Conservation (phyloP, 1,140 invertebrate species). For the Euborellia annulipes region DNA sequence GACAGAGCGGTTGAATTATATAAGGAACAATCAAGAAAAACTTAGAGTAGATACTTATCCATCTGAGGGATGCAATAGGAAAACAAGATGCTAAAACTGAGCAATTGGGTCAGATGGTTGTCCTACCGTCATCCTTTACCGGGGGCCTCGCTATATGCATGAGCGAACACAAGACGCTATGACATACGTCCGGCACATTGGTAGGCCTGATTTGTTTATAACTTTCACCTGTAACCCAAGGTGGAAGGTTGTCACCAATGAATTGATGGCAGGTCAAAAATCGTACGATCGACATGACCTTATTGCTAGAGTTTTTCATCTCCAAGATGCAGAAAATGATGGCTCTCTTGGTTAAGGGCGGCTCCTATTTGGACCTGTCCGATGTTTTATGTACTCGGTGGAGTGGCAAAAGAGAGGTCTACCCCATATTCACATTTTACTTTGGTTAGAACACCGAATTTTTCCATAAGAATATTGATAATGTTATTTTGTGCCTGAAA, state of each 20-base stretch:
- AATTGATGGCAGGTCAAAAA: slow-evolving; percentile 19
- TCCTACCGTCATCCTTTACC: slow-evolving; percentile 1
- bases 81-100: not conserved
- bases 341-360: not conserved
- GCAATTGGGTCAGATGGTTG: not conserved
- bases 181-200: slow-evolving; percentile 3
- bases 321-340: slow-evolving; percentile 4
- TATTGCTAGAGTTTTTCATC: not conserved
- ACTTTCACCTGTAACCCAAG: slow-evolving; percentile 33
- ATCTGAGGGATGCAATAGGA: slow-evolving; percentile 16
- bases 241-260: slow-evolving; percentile 21
- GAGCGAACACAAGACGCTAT: slow-evolving; percentile 6
- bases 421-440: slow-evolving; percentile 32
- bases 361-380: not conserved
- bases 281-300: slow-evolving; percentile 13
- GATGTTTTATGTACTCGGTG: slow-evolving; percentile 3
- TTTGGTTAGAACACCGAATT: slow-evolving; percentile 28
- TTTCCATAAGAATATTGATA: slow-evolving; percentile 27
- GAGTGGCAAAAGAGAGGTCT: slow-evolving; percentile 18
- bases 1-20: too few relatives aligned
- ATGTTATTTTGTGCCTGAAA: slow-evolving; percentile 34
- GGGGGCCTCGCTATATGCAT: slow-evolving; percentile 5
- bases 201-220: slow-evolving; percentile 24
- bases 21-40: slow-evolving; percentile 15
- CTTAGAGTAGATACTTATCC: slow-evolving; percentile 20